Base-by-base conservation (phyloP, 2,113 vertebrate genomes). In the Cyphomyrus discorhynchus region DNA sequence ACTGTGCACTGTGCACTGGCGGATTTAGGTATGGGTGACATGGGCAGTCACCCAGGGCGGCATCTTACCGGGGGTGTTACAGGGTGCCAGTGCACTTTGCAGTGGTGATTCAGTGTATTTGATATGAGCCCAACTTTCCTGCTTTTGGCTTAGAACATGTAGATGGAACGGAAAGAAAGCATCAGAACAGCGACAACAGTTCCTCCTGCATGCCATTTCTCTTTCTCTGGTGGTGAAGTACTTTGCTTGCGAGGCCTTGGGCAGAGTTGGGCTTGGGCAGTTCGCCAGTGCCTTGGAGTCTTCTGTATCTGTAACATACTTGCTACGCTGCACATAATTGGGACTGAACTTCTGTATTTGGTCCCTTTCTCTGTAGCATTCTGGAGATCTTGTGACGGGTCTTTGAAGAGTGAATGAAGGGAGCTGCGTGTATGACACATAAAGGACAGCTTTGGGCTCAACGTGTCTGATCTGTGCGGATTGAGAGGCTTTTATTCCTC, bases 401-500 rank as follows among this genome's bases (percentile, higher is more conserved):
- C 27, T 83, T 83, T 88, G 77, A 80, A 56, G 53, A 62, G 45
- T 24, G 35, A 39, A 52, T n/a, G 49, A 77, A 35, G 10, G 89
- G 52, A 74, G 84, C 15, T 83, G 27, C 49, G 10, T 74, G 27
- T 89, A 89, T 85, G 77, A 91, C 89, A 86, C 58, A 42, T 47
- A 62, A 89, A 80, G 31, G 45, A 89, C 42, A n/a, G 74, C 88
- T 90, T 86, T 47, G 39, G 82, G 87, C 31, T 86, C n/a, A 6
- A 21, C 50, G 10, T 82, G 88, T 39, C 88, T 45, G 83, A 88
- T 89, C 87, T 82, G 39, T 77, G 87, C 66, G 62, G 88, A 84
- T 90, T 90, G 90, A 92, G 90, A 86, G 92, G 42, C 58, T 92
- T 90, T 86, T 80, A 84, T 89, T 91, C 19, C 39, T 84, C 19